Evolutionary conservation across 2,797 vertebrate species (phyloP).

Genomic region (Hipposideros larvatus): DNA sequence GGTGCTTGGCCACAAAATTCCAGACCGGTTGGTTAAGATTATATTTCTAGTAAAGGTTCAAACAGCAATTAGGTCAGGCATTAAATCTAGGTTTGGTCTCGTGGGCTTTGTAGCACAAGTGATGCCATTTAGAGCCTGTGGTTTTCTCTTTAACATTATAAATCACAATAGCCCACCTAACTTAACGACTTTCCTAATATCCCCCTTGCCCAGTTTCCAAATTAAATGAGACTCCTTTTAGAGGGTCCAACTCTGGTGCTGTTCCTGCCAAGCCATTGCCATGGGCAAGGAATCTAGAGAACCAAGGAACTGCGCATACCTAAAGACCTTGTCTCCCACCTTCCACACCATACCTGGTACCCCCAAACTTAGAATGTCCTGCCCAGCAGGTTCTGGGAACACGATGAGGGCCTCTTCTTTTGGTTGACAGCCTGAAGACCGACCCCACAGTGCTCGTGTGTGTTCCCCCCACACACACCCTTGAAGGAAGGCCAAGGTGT

Average conservation of each 20-base stretch:
- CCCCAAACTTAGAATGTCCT: constrained; percentile 6
- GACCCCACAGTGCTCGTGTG: background rate
- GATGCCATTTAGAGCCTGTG: background rate
- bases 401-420: background rate
- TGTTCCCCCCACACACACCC: background rate
- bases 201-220: background rate
- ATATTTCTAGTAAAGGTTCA: background rate
- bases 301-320: background rate
- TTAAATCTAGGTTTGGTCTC: background rate
- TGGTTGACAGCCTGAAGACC: background rate
- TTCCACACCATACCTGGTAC: background rate
- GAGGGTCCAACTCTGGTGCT: background rate
- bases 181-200: constrained; percentile 21
- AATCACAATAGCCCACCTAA: background rate
- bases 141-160: background rate
- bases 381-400: background rate
- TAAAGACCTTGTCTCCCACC: background rate
- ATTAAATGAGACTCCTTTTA: background rate
- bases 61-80: background rate
- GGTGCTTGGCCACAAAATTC: background rate
- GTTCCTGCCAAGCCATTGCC: background rate
- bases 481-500: background rate
- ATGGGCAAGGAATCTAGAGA: background rate
- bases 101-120: background rate
- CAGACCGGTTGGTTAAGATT: background rate